Evolutionary conservation across 2,888 invertebrate species (phyloP), one percentile per base, ranked within the genome.

Genomic region (Elysia crispata): DNA sequence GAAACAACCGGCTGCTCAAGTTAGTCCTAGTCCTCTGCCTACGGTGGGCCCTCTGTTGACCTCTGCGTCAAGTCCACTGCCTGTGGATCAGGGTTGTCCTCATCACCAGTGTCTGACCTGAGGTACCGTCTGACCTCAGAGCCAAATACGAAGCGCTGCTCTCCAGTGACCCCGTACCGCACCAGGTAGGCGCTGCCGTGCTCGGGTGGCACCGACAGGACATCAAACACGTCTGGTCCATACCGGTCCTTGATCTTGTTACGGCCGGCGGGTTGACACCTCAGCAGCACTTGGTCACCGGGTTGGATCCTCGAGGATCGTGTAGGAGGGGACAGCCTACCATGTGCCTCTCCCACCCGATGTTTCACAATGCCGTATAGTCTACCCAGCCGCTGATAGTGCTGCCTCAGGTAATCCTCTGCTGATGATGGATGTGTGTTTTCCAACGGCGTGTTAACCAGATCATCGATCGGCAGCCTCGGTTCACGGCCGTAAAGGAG

Each of bases 181-280:
- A 41, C 41, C 41, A 41, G 41, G 41, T 41, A 41, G 8, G 41
- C 41, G 41, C 41, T 41, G 41, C 41, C 41, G 8, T 60, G 23
- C 15, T 25, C 23, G 3, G n/a, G 23, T 15, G 60, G 60, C n/a
- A 60, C 60, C 15, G 23, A 23, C 23, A 60, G 23, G 6, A 76
- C 64, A 1, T 64, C 41, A 23, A 62, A n/a, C 23, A 76, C 1
- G 8, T 76, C 75, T 1, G 64, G 49, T 8, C 31, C 13, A 49
- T 49, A 76, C 5, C 62, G 13, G 18, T 76, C 75, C n/a, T 76
- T 62, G 6, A 76, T 76, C 23, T 76, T 76, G n/a, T 57, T 76
- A 6, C 64, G 60, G 33, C 75, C 75, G 28, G 31, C 11, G 5
- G n/a, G 49, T 8, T 64, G 6, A 25, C 28, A 23, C 25, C 33